Conservation (phyloP, 1,140 invertebrate genomes). For the Drosophila prosaltans region DNA sequence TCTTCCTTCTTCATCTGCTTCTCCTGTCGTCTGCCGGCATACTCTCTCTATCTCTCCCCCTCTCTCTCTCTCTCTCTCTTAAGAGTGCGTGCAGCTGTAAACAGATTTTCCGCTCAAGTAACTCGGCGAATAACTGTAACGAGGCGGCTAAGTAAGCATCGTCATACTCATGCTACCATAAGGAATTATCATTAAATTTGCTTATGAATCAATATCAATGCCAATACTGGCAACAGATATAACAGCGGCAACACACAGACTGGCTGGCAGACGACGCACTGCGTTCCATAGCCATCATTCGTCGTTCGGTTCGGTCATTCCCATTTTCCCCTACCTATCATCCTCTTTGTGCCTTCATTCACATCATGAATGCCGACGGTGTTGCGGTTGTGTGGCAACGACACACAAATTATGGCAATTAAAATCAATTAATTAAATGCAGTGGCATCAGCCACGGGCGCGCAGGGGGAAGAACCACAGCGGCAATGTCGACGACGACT, state of each 20-base stretch:
- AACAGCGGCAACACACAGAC: not conserved
- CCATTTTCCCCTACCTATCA: not conserved
- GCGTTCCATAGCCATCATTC: conserved; percentile 11
- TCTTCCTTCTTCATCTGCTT: conserved; percentile 32
- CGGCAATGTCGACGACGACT: conserved; percentile 14
- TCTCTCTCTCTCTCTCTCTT: conserved; percentile 40
- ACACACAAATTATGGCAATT: conserved; percentile 81
- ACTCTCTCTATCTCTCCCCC: conserved; percentile 6
- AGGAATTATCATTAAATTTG: conserved; percentile 79
- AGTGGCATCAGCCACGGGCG: conserved; percentile 58
- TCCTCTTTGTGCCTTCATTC: conserved; percentile 29
- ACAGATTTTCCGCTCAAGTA: conserved; percentile 81
- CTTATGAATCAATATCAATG: conserved; percentile 80
- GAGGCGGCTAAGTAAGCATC: conserved; percentile 56
- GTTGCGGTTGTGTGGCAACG: conserved; percentile 78
- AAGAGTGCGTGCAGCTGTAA: conserved; percentile 81
- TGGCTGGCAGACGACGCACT: conserved; percentile 6
- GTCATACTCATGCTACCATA: conserved; percentile 27
- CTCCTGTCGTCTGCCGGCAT: conserved; percentile 16
- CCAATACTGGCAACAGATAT: conserved; percentile 25
- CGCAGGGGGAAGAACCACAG: not conserved
- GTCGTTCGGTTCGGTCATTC: conserved; percentile 23
- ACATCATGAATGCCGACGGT: conserved; percentile 65
- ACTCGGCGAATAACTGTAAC: conserved; percentile 77
- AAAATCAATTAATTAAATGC: conserved; percentile 82